Evolutionary conservation across 2,888 invertebrate species (phyloP), one percentile per base, ranked within the genome.

Genomic region (Allygus modestus): DNA sequence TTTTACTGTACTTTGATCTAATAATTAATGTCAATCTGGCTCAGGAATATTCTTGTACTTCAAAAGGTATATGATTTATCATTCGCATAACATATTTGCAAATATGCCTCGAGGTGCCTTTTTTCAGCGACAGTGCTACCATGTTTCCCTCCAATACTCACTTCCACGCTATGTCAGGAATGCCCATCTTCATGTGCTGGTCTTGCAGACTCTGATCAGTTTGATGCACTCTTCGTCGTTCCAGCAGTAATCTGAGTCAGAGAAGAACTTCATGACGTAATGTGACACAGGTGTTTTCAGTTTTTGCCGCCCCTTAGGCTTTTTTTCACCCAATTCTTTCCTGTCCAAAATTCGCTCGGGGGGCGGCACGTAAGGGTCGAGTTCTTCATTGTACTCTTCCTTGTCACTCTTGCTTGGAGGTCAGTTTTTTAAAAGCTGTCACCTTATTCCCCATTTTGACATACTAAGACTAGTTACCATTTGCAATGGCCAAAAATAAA

Each of bases 121-220:
- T n/a, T n/a, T n/a, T n/a, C n/a, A n/a, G n/a, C n/a, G n/a, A n/a
- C n/a, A n/a, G n/a, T n/a, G n/a, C n/a, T n/a, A n/a, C n/a, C n/a
- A n/a, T n/a, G n/a, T n/a, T n/a, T n/a, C n/a, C n/a, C n/a, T n/a
- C n/a, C n/a, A n/a, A n/a, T n/a, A 73, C 41, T 73, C 26, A 73
- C 73, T 73, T 73, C 41, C 37, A 73, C 2, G 73, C 73, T 1
- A 73, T 73, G 26, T 73, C 73, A 12, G 73, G 73, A 23, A 73
- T 41, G 7, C 73, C 73, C 41, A 20, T 43, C 28, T 73, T 20
- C 73, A 73, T 37, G 31, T 73, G 73, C 12, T 73, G 2, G 0
- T 37, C 73, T 23, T 73, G 73, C 5, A 73, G 1, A 20, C 37
- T 28, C 28, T 73, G 4, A 73, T 5, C 4, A 4, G n/a, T 20